Evolutionary conservation across 2,113 vertebrate species (phyloP).

Genomic region (Lanius collurio): DNA sequence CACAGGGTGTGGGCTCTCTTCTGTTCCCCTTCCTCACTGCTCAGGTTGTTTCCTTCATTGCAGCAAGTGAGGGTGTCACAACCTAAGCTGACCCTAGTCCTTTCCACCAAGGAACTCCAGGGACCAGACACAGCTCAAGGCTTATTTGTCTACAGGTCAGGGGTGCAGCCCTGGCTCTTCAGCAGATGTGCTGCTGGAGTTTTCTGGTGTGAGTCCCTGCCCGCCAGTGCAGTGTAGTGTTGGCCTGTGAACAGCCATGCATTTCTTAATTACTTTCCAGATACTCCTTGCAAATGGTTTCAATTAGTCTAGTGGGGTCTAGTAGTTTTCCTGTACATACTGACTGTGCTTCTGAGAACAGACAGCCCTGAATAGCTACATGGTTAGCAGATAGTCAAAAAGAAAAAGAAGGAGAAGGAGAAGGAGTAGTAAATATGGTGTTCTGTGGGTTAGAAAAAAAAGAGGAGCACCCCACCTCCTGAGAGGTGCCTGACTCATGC

Average conservation of each 20-base stretch:
- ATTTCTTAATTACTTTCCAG: background rate
- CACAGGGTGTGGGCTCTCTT: background rate
- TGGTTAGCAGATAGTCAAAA: background rate
- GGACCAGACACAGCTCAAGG: fast-evolving
- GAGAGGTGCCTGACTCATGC: background rate
- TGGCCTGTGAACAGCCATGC: background rate
- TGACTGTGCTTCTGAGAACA: background rate
- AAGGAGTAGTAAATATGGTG: background rate
- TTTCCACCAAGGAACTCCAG: background rate
- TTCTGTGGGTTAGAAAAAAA: background rate
- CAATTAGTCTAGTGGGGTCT: background rate
- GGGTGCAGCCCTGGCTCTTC: background rate
- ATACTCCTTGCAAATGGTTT: background rate
- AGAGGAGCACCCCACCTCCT: background rate
- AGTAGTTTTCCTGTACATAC: background rate
- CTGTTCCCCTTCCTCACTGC: background rate
- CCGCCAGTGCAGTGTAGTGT: background rate
- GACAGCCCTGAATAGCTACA: background rate
- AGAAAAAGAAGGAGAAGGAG: background rate
- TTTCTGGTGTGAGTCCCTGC: background rate
- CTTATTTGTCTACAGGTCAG: background rate
- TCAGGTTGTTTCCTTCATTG: background rate
- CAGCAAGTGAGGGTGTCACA: background rate
- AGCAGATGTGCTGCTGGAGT: background rate
- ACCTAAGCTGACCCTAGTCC: background rate